Evolutionary conservation across 2,888 invertebrate genomes (phyloP), one percentile per base, ranked within the genome.

Genomic region (Cryptops parisi): DNA sequence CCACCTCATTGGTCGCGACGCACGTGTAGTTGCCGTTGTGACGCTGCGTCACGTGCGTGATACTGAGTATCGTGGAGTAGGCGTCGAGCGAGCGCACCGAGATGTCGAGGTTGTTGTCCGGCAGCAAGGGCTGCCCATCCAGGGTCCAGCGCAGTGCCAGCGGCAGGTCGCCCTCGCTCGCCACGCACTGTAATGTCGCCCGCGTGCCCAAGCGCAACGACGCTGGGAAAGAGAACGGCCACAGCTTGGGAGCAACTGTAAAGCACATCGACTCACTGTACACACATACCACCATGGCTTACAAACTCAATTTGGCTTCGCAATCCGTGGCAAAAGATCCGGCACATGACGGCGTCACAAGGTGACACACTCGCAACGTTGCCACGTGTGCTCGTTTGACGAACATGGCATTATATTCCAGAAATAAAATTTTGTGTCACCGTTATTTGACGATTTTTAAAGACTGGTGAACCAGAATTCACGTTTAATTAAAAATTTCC

Each of bases 141-240:
- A 75, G 75, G 43, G 72, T 65, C 76, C 76, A 68, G 44, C 52
- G 58, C 46, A 67, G 60, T 19, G 60, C 58, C 43, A 67, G 57
- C 4, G 67, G 67, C 3, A 60, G 58, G 53, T 67, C 65, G 3
- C 65, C 67, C 45, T 63, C 61, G 38, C 61, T 58, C 25, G 64
- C 63, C 21, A 62, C 62, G 57, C 68, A 68, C 66, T 74, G 70
- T 48, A 74, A 68, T 58, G 73, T 69, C 25, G 72, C 70, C 52
- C 73, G 71, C 59, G 71, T 70, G 45, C 74, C 75, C 55, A 73
- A 74, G 62, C 71, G 73, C 44, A 73, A 68, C 57, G 69, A 71
- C 40, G 65, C 62, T 64, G 73, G 72, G 62, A 74, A 74, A 59
- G 67, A 67, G 63, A 76, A 76, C 58, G 74, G 73, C 58, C 73